phyloP scores from a whole-genome alignment of 2,113 vertebrate genomes.

The Megalops atlanticus region DNA sequence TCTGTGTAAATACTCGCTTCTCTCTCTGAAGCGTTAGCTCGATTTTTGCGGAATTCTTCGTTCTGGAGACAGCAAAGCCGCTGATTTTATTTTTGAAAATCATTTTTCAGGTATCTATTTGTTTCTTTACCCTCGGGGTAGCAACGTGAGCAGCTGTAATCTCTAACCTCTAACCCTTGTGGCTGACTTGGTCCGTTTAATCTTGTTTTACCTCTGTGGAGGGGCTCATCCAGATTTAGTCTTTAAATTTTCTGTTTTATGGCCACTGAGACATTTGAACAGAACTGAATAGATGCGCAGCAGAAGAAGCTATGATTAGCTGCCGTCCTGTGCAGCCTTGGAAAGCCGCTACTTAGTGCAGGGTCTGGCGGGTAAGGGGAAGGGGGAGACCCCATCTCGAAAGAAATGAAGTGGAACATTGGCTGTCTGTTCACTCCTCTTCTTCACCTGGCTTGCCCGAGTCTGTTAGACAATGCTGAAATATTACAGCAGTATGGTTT shows the following conservation, averaged over 20 bases:
- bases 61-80: constrained; percentile 7
- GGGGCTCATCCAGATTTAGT: background rate
- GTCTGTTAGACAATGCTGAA: constrained; percentile 21
- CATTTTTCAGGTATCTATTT: background rate
- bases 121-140: background rate
- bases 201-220: background rate
- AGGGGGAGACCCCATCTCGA: constrained; percentile 36
- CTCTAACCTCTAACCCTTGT: constrained; percentile 20
- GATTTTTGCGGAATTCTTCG: background rate
- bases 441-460: constrained; percentile 27
- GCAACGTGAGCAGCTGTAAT: background rate
- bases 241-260: constrained; percentile 29
- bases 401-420: constrained; percentile 49
- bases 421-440: constrained; percentile 28
- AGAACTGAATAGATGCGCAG: constrained; percentile 21
- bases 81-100: background rate
- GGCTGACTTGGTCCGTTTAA: background rate
- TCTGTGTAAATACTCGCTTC: background rate
- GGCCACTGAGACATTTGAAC: constrained; percentile 40
- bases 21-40: background rate
- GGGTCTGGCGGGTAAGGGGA: constrained; percentile 31
- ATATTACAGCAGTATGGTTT: background rate
- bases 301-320: constrained; percentile 47
- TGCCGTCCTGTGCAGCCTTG: constrained; percentile 57
- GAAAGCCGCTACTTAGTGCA: constrained; percentile 56